These are phyloP conservation scores for Leptinotarsa juncta DNA, from an alignment of 2,888 invertebrate genomes.

Conservation along the genomic window DNA sequence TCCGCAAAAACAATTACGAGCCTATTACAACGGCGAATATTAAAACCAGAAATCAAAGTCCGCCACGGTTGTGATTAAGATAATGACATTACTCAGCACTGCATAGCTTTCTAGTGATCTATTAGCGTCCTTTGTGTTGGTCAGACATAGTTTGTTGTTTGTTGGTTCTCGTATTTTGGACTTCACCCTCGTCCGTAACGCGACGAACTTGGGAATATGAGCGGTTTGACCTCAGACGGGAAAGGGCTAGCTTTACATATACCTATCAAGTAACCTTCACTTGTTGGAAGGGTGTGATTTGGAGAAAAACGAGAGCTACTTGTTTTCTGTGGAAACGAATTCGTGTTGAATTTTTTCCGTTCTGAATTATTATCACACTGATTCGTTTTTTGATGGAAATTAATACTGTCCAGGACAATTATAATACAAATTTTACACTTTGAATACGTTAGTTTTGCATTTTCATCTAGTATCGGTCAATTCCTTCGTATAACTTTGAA, in stretches of 20 bases:
- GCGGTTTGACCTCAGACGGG: not conserved
- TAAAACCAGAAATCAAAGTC: constrained; percentile 64
- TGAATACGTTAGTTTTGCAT: no score
- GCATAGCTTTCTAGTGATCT: constrained; percentile 59
- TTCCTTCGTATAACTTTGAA: no score
- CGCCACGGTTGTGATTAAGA: constrained; percentile 60
- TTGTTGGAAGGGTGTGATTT: not conserved
- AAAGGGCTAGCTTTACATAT: not conserved
- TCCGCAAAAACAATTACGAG: constrained; percentile 62
- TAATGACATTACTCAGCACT: constrained; percentile 58
- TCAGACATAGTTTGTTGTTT: constrained; percentile 54
- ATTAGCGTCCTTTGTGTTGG: constrained; percentile 58
- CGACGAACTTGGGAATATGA: not conserved
- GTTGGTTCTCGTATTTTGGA: constrained; percentile 48
- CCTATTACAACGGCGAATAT: constrained; percentile 61
- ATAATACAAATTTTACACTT: no score
- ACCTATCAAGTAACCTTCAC: not conserved
- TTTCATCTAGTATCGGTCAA: no score
- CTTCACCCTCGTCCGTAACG: not conserved
- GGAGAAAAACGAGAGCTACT: no score
- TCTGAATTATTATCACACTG: no score
- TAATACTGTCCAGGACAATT: no score
- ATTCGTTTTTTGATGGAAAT: no score
- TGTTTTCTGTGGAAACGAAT: no score
- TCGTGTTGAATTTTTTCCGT: no score